These are phyloP conservation scores for Panthera tigris DNA, from an alignment of 2,113 vertebrate species.

Conservation along the genomic window DNA sequence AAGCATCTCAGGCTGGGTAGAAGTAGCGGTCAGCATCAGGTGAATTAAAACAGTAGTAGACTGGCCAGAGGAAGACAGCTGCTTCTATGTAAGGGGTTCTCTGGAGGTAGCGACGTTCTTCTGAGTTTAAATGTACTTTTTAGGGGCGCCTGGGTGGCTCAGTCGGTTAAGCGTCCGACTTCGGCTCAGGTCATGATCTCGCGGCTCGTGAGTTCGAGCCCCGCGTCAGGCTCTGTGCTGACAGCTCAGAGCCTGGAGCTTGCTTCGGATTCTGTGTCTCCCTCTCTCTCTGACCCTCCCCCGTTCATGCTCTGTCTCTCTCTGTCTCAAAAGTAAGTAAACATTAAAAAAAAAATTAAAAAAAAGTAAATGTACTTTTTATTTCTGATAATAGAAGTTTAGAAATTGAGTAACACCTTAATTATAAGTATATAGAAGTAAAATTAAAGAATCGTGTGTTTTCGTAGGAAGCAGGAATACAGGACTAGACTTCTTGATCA, in stretches of 20 bases:
- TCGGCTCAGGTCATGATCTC: too few species aligned
- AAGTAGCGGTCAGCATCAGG: not conserved
- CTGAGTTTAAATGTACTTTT: not conserved
- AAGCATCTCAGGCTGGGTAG: not conserved
- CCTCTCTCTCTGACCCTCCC: too few species aligned
- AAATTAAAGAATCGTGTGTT: not conserved
- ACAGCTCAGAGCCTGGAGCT: too few species aligned
- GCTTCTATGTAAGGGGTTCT: not conserved
- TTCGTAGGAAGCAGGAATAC: not conserved
- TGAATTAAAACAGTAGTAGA: not conserved
- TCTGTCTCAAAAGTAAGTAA: too few species aligned
- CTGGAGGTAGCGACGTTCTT: not conserved
- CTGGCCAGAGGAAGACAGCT: accelerated
- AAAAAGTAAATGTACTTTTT: not conserved
- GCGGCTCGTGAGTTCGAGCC: too few species aligned
- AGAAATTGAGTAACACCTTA: not conserved
- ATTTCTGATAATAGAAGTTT: not conserved
- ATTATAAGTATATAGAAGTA: not conserved
- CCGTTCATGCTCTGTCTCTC: too few species aligned
- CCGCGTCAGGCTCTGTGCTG: too few species aligned
- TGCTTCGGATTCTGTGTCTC: too few species aligned
- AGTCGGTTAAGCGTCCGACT: too few species aligned
- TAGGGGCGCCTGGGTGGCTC: too few species aligned
- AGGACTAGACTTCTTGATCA: not conserved
- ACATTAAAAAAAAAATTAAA: too few species aligned